Base-by-base conservation (phyloP, 2,888 invertebrate species). In the Ornithoptera alexandrae region DNA sequence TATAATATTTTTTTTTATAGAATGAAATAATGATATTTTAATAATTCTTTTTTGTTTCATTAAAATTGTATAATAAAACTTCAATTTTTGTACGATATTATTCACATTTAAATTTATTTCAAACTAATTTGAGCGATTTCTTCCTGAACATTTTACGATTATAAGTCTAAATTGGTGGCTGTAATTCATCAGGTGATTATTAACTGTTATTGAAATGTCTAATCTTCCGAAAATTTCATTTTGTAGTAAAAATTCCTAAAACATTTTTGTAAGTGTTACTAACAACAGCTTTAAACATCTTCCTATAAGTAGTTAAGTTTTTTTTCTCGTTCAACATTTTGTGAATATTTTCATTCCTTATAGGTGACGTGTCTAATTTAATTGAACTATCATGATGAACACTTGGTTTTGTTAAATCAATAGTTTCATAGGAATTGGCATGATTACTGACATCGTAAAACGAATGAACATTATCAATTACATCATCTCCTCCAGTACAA, bases 361-460 rank as follows among this genome's bases (percentile, higher is more conserved):
- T 81, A 6, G 87, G 73, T 15, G 90, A 89, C 12, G 88, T 83
- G 59, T 88, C 85, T 58, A 85, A 76, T 64, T 84, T 75, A 65
- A 85, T 74, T 46, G 78, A 70, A 69, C 77, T 73, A 22, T 72
- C 73, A 22, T 75, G 73, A 67, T 79, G 67, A 70, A 71, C 56
- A 71, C 71, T 71, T 12, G 57, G 59, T 12, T 42, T 62, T 60
- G 76, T 81, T 50, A 89, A 74, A 70, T 88, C 81, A 18, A 90
- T 84, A 65, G 78, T 85, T 78, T 89, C 87, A 71, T 84, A 89
- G 1, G 87, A 89, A 71, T 78, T 82, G 15, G 69, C 74, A n/a
- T 77, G 68, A 59, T 73, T 81, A 62, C 75, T 76, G 69, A 72
- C 72, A 65, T 69, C 70, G 77, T 80, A 4, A 76, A 71, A 70